Percentiles rank a stretch among this genome's conserved stretches.
Evolutionary conservation across 2,888 invertebrate species (phyloP).

Genomic region (Habrosyne pyritoides): DNA sequence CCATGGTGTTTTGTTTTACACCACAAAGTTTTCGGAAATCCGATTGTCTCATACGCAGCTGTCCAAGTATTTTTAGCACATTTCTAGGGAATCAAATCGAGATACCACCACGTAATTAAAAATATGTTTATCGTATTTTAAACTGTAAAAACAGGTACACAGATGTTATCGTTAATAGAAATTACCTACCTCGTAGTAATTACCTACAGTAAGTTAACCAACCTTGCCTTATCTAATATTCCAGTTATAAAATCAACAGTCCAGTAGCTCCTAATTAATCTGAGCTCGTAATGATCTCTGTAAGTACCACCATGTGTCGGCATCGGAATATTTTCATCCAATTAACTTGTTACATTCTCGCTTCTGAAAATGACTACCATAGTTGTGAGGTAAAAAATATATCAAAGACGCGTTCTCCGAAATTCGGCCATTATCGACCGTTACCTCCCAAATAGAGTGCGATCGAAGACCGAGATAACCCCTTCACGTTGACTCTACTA

Average conservation of each 20-base stretch:
- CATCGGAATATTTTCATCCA: conserved; percentile 72
- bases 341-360: conserved; percentile 82
- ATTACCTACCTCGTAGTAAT: conserved; percentile 37
- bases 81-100: background rate
- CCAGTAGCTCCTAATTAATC: conserved; percentile 70
- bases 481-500: conserved; percentile 77
- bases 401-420: conserved; percentile 69
- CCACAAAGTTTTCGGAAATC: conserved; percentile 27
- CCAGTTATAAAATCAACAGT: conserved; percentile 52
- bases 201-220: conserved; percentile 32
- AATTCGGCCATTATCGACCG: conserved; percentile 76
- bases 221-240: conserved; percentile 46
- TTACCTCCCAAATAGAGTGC: conserved; percentile 81
- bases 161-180: conserved; percentile 8
- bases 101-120: conserved; percentile 6
- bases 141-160: conserved; percentile 2
- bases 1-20: conserved; percentile 8
- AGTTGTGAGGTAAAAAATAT: conserved; percentile 52
- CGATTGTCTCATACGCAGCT: conserved; percentile 13
- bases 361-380: conserved; percentile 73
- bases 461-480: conserved; percentile 71
- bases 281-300: conserved; percentile 57
- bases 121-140: conserved; percentile 5
- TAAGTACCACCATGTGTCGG: conserved; percentile 63
- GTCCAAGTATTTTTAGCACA: conserved; percentile 3